Conservation (phyloP, 2,113 vertebrate species). For the Myotis davidii region DNA sequence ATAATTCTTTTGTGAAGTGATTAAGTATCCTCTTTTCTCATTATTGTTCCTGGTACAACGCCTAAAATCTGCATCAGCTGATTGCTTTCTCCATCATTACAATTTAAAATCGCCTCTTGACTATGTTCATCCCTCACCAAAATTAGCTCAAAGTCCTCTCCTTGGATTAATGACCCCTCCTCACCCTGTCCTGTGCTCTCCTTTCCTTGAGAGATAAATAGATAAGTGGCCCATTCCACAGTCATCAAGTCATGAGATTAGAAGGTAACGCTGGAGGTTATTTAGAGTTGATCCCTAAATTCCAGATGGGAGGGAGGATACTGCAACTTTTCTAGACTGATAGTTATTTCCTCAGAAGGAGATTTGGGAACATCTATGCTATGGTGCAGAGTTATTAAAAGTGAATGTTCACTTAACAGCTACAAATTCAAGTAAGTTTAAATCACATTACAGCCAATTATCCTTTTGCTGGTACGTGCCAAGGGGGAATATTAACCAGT, state of each 20-base stretch:
- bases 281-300: slow-evolving; percentile 69
- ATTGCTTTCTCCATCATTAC: slow-evolving; percentile 79
- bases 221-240: slow-evolving; percentile 55
- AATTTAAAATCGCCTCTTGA: slow-evolving; percentile 80
- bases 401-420: slow-evolving; percentile 74
- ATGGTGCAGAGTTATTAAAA: slow-evolving; percentile 66
- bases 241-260: slow-evolving; percentile 63
- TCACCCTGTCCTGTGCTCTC: background rate
- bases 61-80: slow-evolving; percentile 79
- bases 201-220: slow-evolving; percentile 66
- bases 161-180: slow-evolving; percentile 70
- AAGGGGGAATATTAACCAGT: slow-evolving; percentile 76
- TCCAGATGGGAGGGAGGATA: slow-evolving; percentile 63
- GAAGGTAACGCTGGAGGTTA: slow-evolving; percentile 61
- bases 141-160: slow-evolving; percentile 72
- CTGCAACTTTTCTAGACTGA: background rate
- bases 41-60: slow-evolving; percentile 75
- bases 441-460: slow-evolving; percentile 78
- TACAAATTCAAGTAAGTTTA: slow-evolving; percentile 76
- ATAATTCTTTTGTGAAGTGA: slow-evolving; percentile 78
- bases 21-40: slow-evolving; percentile 78
- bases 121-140: slow-evolving; percentile 73
- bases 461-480: slow-evolving; percentile 66
- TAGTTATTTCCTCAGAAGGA: slow-evolving; percentile 57
- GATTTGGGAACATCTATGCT: slow-evolving; percentile 54